Percentiles rank a stretch among this genome's conserved stretches.
Evolutionary conservation across 2,113 vertebrate genomes (phyloP).

Genomic region (Nettapus auritus): DNA sequence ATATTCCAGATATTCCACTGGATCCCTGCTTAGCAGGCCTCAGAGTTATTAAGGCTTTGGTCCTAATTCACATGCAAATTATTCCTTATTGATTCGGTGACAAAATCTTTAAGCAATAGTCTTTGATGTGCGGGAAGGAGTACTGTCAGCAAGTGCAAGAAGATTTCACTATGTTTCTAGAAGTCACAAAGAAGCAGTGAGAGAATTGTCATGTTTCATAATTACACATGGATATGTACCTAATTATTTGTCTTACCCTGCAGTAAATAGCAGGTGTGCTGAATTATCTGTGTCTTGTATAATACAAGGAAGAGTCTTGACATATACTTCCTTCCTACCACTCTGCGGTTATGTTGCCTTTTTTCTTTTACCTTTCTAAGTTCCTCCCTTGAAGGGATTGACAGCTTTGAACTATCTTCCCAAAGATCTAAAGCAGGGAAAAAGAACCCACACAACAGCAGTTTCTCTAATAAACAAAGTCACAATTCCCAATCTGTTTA

Average conservation of each 20-base stretch:
- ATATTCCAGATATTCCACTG: not conserved
- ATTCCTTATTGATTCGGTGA: not conserved
- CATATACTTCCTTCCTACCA: conserved; percentile 7
- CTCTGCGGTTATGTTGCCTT: not conserved
- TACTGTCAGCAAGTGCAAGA: not conserved
- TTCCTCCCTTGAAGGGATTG: conserved; percentile 17
- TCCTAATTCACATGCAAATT: not conserved
- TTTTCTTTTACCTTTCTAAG: conserved; percentile 16
- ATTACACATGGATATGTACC: not conserved
- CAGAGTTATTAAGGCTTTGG: not conserved
- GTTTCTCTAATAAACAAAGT: conserved; percentile 45
- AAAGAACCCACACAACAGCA: not conserved
- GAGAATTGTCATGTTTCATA: conserved; percentile 37
- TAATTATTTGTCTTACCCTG: conserved; percentile 30
- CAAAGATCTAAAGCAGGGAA: conserved; percentile 26
- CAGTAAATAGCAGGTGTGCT: conserved; percentile 19
- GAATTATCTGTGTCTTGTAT: conserved; percentile 34
- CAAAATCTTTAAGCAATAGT: not conserved
- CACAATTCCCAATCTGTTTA: not conserved
- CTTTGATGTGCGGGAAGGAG: not conserved
- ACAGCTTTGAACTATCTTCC: conserved; percentile 51
- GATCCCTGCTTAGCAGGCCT: not conserved
- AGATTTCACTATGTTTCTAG: not conserved
- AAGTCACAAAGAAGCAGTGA: not conserved
- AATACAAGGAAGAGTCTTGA: conserved; percentile 37